Evolutionary conservation across 2,888 invertebrate species (phyloP), one percentile per base, ranked within the genome.

Genomic region (Noctua pronuba): DNA sequence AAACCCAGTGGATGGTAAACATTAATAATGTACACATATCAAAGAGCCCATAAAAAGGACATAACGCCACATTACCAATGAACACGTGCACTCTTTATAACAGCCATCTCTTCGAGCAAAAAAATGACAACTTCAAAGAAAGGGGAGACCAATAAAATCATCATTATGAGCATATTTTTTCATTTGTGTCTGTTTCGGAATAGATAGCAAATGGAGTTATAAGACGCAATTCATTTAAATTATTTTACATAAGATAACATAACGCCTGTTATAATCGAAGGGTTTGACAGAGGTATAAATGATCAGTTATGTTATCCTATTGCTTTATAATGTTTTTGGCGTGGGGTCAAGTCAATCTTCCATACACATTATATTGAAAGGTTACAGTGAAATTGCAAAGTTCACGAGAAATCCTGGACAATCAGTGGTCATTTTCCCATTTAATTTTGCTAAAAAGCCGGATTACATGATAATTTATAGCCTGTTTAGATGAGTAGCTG

Each of bases 101-200:
- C 31, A 60, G 69, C 8, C 44, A 60, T 77, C 58, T 41, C 64
- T 60, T 73, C 55, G 60, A 85, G 60, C 79, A 78, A 75, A 73
- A 81, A 77, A 81, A 62, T 82, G n/a, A 1, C 55, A 75, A 86
- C 81, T 86, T 88, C 88, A 87, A 87, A 88, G 89, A 69, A 70
- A 76, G 69, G 60, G 73, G 70, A 76, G 71, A 71, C 85, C 88
- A 88, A 89, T 89, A 86, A 88, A 89, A 88, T 88, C 88, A 86
- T 89, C 81, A 85, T 88, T 87, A 86, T 52, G 52, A 60, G 52
- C 69, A 75, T 66, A 82, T 82, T 81, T 79, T 75, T 83, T 41
- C 41, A 75, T 83, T 24, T 78, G 13, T 55, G 38, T 58, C 8
- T 44, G 11, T 31, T 28, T 24, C 24, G 10, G 73, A 82, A 21